Evolutionary conservation across 2,113 vertebrate species (phyloP).

Genomic region (Scomber japonicus): DNA sequence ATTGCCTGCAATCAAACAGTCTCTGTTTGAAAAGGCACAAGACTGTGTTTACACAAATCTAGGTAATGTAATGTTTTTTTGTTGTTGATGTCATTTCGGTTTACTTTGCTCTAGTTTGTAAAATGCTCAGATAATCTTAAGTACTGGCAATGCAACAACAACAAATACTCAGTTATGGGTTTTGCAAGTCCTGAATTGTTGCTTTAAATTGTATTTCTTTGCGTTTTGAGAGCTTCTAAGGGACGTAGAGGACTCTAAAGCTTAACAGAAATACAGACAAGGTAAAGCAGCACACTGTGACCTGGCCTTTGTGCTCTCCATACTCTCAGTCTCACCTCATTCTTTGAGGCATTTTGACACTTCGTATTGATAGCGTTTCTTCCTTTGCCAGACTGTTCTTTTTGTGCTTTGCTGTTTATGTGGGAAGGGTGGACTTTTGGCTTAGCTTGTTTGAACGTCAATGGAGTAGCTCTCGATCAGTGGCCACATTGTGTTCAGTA

Average conservation of each 20-base stretch:
- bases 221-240: too few relatives aligned
- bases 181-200: too few relatives aligned
- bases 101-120: too few relatives aligned
- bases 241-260: constrained; percentile 15
- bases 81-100: too few relatives aligned
- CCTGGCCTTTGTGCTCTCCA: constrained; percentile 52
- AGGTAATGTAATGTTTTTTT: too few relatives aligned
- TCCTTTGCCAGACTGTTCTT: constrained; percentile 71
- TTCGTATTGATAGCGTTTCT: constrained; percentile 74
- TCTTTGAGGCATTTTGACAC: constrained; percentile 69
- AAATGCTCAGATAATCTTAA: too few relatives aligned
- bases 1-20: too few relatives aligned
- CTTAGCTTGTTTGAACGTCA: constrained; percentile 33
- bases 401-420: constrained; percentile 73
- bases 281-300: constrained; percentile 70
- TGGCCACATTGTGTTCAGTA: constrained; percentile 58
- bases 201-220: too few relatives aligned
- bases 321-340: constrained; percentile 64
- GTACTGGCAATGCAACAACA: too few relatives aligned
- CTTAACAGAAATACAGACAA: constrained; percentile 62
- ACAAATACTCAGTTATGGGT: too few relatives aligned
- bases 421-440: constrained; percentile 47
- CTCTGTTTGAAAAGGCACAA: too few relatives aligned
- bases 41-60: too few relatives aligned
- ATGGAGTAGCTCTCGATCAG: constrained; percentile 53